Evolutionary conservation across 2,797 vertebrate genomes (phyloP).

Genomic region (Enteromius thamalakanensis): DNA sequence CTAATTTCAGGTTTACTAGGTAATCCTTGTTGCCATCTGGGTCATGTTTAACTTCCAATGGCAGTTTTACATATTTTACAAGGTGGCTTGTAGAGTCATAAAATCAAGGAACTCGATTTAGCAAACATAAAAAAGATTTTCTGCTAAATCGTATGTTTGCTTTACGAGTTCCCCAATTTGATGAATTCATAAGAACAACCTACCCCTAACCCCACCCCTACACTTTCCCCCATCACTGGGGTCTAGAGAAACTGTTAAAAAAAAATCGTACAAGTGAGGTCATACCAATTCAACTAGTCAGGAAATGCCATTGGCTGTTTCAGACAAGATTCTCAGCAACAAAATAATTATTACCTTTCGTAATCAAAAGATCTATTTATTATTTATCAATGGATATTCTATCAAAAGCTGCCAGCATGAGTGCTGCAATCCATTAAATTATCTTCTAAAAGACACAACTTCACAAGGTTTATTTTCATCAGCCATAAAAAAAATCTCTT

Average conservation of each 20-base stretch:
- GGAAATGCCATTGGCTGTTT: not conserved
- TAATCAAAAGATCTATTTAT: not conserved
- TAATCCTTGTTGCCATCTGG: constrained; percentile 52
- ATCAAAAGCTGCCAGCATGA: not conserved
- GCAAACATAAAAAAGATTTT: not conserved
- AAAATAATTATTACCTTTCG: not conserved
- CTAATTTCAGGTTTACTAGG: constrained; percentile 68
- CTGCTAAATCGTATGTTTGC: not conserved
- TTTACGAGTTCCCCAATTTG: not conserved
- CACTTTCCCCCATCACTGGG: not conserved
- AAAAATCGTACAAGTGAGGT: not conserved
- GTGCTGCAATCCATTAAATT: not conserved
- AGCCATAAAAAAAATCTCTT: not conserved
- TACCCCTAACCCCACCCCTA: not conserved
- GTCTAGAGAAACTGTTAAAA: not conserved
- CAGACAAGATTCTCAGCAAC: not conserved
- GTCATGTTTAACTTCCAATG: not conserved
- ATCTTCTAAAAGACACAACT: constrained; percentile 7
- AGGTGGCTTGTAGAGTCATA: not conserved
- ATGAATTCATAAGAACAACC: not conserved
- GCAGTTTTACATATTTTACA: not conserved
- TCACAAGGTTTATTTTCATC: not conserved
- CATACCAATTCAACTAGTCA: too few relatives aligned
- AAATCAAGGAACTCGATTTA: not conserved
- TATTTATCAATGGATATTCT: constrained; percentile 12